Base-by-base conservation (phyloP, 2,888 invertebrate genomes). In the Mimas tiliae region DNA sequence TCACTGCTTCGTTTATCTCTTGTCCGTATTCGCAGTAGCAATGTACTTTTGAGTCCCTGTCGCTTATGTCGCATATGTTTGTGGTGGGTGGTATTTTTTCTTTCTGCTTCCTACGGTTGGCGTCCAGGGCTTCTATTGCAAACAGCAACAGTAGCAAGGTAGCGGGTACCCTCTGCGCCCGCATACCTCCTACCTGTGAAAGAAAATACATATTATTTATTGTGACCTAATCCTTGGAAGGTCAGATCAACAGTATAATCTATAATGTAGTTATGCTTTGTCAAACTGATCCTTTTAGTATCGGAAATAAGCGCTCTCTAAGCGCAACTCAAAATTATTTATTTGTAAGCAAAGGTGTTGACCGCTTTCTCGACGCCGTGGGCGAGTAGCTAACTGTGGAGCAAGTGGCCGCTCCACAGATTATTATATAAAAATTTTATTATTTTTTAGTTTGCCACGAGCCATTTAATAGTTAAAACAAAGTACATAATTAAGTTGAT, bases 21-120 rank as follows among this genome's bases (percentile, higher is more conserved):
- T 94, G 94, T 62, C 93, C 93, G 69, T 93, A 93, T 77, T 95
- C 94, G 81, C 96, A 96, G 79, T 95, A 95, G 83, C 97, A 97
- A 74, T 94, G 95, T 33, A 96, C 91, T 74, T 95, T 95, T 0
- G 94, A 91, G 66, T 94, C 92, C 70, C 90, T 84, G 69, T 90
- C 93, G 69, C 94, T 93, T 65, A 95, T 94, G 74, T 95, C 94
- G 75, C 95, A 95, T 65, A 95, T 91, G 75, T 95, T 95, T 14
- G 85, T 80, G 0, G 84, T 79, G 66, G 84, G 86, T 63, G 82
- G 71, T 33, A 82, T 74, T 73, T 91, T 91, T 6, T 92, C 93
- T 70, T 93, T 93, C 66, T 88, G 90, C 74, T 92, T 93, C 68
- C 93, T 82, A 74, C 91, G 83, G 73, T 91, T 93, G 9, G 93